These are phyloP conservation scores for Trichacis sp. DNA, from an alignment of 2,888 invertebrate species.

Conservation along the genomic window DNA sequence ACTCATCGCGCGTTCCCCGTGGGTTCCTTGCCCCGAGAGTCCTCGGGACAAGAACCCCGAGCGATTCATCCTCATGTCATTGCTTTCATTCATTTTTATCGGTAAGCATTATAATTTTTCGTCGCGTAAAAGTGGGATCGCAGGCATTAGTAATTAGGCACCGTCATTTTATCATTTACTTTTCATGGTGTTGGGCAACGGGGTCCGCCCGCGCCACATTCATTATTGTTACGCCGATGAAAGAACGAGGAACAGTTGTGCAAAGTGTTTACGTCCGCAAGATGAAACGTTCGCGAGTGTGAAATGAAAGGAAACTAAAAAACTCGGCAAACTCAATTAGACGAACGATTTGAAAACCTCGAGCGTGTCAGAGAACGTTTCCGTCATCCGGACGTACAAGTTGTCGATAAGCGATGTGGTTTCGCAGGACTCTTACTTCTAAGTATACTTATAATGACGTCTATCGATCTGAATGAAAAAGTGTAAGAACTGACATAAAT, in stretches of 20 bases:
- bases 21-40: slow-evolving; percentile 4
- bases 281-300: slow-evolving; percentile 60
- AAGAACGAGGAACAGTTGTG: slow-evolving; percentile 35
- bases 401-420: slow-evolving; percentile 41
- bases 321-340: slow-evolving; percentile 11
- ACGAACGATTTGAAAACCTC: slow-evolving; percentile 4
- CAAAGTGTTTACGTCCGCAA: slow-evolving; percentile 58
- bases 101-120: slow-evolving; percentile 11
- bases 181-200: slow-evolving; percentile 49
- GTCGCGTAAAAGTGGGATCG: slow-evolving; percentile 43
- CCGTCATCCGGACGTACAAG: slow-evolving; percentile 62
- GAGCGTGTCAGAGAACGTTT: slow-evolving; percentile 50
- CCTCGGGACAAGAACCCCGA: not conserved
- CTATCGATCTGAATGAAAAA: slow-evolving; percentile 52
- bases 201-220: slow-evolving; percentile 53
- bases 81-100: slow-evolving; percentile 17
- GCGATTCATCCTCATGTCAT: slow-evolving; percentile 6
- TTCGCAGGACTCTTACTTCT: slow-evolving; percentile 28
- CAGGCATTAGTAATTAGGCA: slow-evolving; percentile 47
- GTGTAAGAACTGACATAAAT: slow-evolving; percentile 59
- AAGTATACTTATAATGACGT: slow-evolving; percentile 44
- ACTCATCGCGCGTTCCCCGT: not conserved
- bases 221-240: slow-evolving; percentile 40
- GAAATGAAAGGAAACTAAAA: too few species aligned
- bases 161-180: slow-evolving; percentile 18